Conservation (phyloP, 2,888 invertebrate species). For the Teleiodes luculella region DNA sequence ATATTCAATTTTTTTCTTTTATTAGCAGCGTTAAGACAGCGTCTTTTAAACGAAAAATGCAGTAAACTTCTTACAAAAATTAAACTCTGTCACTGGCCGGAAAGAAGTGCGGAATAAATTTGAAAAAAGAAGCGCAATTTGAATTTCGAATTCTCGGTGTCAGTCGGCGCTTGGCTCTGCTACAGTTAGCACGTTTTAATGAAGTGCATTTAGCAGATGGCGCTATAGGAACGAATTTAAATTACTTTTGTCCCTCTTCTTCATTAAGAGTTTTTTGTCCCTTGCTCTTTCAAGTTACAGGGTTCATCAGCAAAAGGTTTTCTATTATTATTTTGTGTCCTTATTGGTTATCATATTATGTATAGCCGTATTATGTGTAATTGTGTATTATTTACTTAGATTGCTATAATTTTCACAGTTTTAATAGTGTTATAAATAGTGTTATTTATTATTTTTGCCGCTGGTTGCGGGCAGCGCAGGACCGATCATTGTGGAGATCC, state of each 20-base stretch:
- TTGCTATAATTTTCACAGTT: too few relatives aligned
- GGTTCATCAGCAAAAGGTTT: not conserved
- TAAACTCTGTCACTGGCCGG: constrained; percentile 28
- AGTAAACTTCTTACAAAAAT: constrained; percentile 13
- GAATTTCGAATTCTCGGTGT: constrained; percentile 54
- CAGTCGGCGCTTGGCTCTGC: constrained; percentile 42
- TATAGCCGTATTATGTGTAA: too few relatives aligned
- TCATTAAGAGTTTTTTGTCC: constrained; percentile 49
- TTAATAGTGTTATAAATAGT: too few relatives aligned
- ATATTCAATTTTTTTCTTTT: too few relatives aligned
- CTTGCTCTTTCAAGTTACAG: constrained; percentile 20
- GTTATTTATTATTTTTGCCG: too few relatives aligned
- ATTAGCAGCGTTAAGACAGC: not conserved
- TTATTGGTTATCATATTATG: too few relatives aligned
- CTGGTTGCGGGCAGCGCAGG: too few relatives aligned
- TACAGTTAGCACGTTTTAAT: constrained; percentile 59
- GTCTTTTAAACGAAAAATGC: constrained; percentile 2
- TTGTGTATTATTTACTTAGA: too few relatives aligned
- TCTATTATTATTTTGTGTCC: too few relatives aligned
- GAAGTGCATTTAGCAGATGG: constrained; percentile 65
- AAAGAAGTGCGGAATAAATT: constrained; percentile 43
- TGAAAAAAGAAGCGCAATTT: constrained; percentile 53
- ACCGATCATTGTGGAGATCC: too few relatives aligned
- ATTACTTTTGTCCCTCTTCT: constrained; percentile 48
- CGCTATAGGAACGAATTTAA: constrained; percentile 55